Evolutionary conservation across 2,113 vertebrate genomes (phyloP).

Genomic region (Pseudopodoces humilis): DNA sequence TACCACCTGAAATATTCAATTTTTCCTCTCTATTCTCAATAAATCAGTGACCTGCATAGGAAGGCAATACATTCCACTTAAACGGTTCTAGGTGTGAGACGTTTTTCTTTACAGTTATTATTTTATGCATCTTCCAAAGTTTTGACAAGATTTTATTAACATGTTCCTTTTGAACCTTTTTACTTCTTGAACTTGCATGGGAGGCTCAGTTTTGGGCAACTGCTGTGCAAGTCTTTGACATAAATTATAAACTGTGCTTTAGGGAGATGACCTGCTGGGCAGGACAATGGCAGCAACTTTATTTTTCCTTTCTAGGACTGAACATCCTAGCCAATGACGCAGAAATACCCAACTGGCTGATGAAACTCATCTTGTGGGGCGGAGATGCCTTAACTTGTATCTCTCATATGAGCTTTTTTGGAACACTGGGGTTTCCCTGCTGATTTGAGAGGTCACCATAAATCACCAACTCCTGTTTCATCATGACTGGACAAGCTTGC

Average conservation of each 20-base stretch:
- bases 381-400: conserved; percentile 41
- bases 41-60: conserved; percentile 15
- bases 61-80: neutral
- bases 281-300: conserved; percentile 73
- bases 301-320: conserved; percentile 64
- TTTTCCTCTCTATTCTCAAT: neutral
- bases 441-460: neutral
- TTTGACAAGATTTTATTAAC: conserved; percentile 54
- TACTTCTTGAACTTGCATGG: neutral
- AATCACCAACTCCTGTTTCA: neutral
- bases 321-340: conserved; percentile 25
- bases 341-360: neutral
- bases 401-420: conserved; percentile 9
- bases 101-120: conserved; percentile 45
- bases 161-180: conserved; percentile 29
- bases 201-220: neutral
- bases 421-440: conserved; percentile 7
- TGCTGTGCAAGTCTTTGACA: conserved; percentile 72
- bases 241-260: conserved; percentile 78
- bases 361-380: conserved; percentile 24
- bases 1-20: conserved; percentile 56
- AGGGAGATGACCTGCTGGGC: conserved; percentile 71
- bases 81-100: neutral
- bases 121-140: conserved; percentile 26
- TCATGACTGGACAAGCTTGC: neutral